Evolutionary conservation across 2,888 invertebrate genomes (phyloP), one percentile per base, ranked within the genome.

Genomic region (Nemotelus nigrinus): DNA sequence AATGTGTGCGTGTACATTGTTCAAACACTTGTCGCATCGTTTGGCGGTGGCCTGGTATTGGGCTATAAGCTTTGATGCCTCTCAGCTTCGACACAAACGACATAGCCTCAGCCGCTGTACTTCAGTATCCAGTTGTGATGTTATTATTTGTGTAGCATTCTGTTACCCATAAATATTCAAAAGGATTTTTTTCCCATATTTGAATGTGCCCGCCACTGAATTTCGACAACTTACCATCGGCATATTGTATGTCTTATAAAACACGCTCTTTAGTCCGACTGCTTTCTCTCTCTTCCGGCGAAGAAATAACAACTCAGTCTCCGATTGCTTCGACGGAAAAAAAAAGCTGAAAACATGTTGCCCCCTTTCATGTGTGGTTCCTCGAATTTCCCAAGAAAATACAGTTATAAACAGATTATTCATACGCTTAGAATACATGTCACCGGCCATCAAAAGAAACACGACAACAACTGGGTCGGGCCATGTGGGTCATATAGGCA

Each of bases 381-480:
- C 65, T 47, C 45, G 43, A 71, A 71, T 48, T 71, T 71, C 55
- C 55, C 71, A 71, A 71, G 71, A 55, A 71, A 71, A 71, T 71
- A 71, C 71, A 71, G 55, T 71, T 57, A 71, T 71, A 71, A 71
- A 71, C 71, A 71, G 71, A 71, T 71, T 71, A 71, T 71, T 71
- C 71, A 71, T 71, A 68, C 68, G 68, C 68, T 53, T 68, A 44
- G 55, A 55, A 71, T 55, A 43, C 55, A 71, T 55, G 71, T 71
- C 71, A 55, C 53, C 55, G 39, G 41, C 53, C 53, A 71, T 71
- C 65, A 65, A 65, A 47, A 7, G 25, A 47, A 44, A 65, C 44
- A 47, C 10, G 65, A 2, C 8, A n/a, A 3, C 10, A 6, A 10
- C 4, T 8, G 65, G n/a, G 43, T 5, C 25, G 43, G 65, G 65